Conservation (phyloP, 2,797 vertebrate genomes). For the Darevskia nairensis region DNA sequence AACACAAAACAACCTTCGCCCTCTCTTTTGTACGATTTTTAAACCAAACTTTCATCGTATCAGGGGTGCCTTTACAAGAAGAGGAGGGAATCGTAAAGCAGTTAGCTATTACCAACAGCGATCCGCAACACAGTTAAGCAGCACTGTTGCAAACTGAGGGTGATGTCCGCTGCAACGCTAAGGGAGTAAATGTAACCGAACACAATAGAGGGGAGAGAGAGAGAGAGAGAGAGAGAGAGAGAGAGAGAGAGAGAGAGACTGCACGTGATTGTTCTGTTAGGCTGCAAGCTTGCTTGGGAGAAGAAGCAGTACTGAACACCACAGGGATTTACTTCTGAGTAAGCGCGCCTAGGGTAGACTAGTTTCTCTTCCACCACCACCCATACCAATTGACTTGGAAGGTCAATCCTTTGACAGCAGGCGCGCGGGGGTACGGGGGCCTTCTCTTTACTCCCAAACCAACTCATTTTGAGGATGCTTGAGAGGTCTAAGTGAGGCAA, state of each 20-base stretch:
- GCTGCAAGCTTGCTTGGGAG: neutral
- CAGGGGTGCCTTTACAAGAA: neutral
- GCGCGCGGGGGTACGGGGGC: neutral
- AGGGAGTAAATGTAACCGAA: no score
- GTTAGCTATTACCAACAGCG: neutral
- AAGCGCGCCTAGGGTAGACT: neutral
- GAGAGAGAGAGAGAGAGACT: no score
- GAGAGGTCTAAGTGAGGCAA: no score
- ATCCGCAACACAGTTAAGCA: neutral
- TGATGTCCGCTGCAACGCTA: neutral
- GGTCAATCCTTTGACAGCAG: neutral
- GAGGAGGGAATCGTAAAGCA: neutral
- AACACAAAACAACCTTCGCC: neutral
- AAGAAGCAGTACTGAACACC: neutral
- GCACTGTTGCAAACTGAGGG: no score
- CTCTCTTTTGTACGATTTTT: constrained; percentile 1
- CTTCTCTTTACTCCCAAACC: neutral
- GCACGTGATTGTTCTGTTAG: no score
- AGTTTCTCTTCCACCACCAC: neutral
- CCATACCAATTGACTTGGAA: neutral
- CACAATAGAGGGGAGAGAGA: no score
- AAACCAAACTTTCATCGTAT: constrained; percentile 26
- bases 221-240: no score
- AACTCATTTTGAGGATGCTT: no score
- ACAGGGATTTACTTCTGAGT: neutral